Evolutionary conservation across 2,888 invertebrate genomes (phyloP).

Genomic region (Tricholauxania praeusta): DNA sequence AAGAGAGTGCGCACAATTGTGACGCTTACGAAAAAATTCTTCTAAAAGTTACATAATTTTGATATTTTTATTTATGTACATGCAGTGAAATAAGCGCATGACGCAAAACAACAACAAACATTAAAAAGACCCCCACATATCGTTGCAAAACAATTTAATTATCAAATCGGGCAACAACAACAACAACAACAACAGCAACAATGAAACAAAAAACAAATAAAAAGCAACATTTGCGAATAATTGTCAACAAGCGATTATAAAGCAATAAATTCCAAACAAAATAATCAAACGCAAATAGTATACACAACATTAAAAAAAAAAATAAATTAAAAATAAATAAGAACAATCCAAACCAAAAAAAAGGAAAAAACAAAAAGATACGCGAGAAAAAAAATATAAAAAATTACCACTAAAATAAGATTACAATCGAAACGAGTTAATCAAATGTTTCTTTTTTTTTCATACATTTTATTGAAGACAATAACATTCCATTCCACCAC

Average conservation of each 20-base stretch:
- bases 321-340: background rate
- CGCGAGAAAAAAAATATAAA: background rate
- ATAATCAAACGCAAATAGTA: slow-evolving; percentile 1
- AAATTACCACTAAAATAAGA: background rate
- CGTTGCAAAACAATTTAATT: background rate
- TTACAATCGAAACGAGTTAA: slow-evolving; percentile 18
- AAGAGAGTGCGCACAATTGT: no score
- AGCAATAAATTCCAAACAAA: slow-evolving; percentile 15
- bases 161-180: background rate
- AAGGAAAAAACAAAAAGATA: background rate
- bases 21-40: no score
- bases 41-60: no score
- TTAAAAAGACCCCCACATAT: background rate
- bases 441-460: slow-evolving; percentile 11
- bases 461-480: slow-evolving; percentile 8
- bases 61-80: no score
- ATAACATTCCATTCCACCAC: slow-evolving; percentile 3
- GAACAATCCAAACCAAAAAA: background rate
- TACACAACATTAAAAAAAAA: background rate
- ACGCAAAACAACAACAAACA: background rate
- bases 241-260: slow-evolving; percentile 23
- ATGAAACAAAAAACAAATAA: background rate
- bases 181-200: background rate
- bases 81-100: background rate
- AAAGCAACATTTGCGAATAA: slow-evolving; percentile 11